Evolutionary conservation across 2,888 invertebrate species (phyloP).

Genomic region (Plutella xylostella): DNA sequence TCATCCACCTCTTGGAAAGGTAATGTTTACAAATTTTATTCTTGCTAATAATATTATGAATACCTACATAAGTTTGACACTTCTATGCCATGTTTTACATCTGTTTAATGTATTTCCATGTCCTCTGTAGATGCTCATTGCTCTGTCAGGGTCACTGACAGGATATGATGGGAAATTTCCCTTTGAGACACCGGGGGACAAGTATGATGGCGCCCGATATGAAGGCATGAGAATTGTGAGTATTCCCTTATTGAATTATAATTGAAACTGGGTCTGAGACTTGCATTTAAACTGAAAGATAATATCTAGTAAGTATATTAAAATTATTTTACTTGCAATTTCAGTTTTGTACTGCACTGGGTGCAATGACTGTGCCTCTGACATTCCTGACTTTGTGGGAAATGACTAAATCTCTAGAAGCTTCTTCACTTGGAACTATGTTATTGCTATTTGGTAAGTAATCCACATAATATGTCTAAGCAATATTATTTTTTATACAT

Average conservation of each 20-base stretch:
- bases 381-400: slow-evolving; percentile 90
- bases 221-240: slow-evolving; percentile 94
- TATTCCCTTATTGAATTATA: no score
- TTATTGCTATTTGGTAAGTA: slow-evolving; percentile 84
- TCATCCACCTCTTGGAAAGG: slow-evolving; percentile 97
- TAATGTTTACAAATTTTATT: slow-evolving; percentile 29
- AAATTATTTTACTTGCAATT: slow-evolving; percentile 28
- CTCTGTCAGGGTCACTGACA: slow-evolving; percentile 88
- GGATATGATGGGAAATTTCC: slow-evolving; percentile 96
- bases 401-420: slow-evolving; percentile 83
- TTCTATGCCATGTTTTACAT: not conserved
- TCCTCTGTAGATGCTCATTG: slow-evolving; percentile 98
- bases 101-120: slow-evolving; percentile 26
- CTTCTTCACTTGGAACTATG: slow-evolving; percentile 83
- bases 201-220: slow-evolving; percentile 88
- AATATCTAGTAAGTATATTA: no score
- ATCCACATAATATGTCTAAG: not conserved
- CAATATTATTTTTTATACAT: no score
- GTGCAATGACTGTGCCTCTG: slow-evolving; percentile 87
- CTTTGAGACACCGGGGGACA: slow-evolving; percentile 96
- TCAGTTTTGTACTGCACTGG: slow-evolving; percentile 92
- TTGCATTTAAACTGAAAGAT: no score
- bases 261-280: no score
- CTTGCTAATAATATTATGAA: no score
- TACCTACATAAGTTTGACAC: not conserved